These are phyloP conservation scores for Apamea monoglypha DNA, from an alignment of 2,888 invertebrate species.

Conservation along the genomic window DNA sequence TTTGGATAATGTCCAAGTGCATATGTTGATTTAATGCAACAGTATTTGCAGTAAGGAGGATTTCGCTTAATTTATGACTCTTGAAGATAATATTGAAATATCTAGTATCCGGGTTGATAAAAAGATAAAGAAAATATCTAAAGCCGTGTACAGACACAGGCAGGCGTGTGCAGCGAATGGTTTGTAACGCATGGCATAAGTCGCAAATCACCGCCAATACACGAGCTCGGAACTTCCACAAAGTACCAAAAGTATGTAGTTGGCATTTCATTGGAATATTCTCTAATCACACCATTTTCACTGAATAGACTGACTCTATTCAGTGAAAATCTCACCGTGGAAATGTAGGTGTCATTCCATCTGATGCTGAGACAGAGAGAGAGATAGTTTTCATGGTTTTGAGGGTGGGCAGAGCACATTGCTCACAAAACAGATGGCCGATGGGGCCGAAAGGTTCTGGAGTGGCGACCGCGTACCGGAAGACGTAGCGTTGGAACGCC, in stretches of 20 bases:
- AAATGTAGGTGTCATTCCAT: not conserved
- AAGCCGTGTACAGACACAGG: not conserved
- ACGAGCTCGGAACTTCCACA: not conserved
- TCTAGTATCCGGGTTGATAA: not conserved
- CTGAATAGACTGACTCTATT: no score
- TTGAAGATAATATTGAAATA: conserved; percentile 12
- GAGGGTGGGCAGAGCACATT: no score
- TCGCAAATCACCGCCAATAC: not conserved
- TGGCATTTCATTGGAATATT: not conserved
- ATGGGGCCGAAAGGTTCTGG: no score
- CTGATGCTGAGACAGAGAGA: no score
- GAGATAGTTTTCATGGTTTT: no score
- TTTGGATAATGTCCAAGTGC: conserved; percentile 74
- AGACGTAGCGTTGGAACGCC: no score
- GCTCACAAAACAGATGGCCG: no score
- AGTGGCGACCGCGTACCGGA: no score
- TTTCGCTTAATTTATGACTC: conserved; percentile 29
- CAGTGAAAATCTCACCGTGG: not conserved
- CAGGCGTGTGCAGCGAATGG: not conserved
- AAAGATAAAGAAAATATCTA: not conserved
- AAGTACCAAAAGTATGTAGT: not conserved
- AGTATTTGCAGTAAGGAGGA: conserved; percentile 15
- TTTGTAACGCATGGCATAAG: not conserved
- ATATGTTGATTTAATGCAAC: conserved; percentile 64
- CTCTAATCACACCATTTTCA: no score